Base-by-base conservation (phyloP, 2,797 vertebrate genomes). In the Synanceia verrucosa region DNA sequence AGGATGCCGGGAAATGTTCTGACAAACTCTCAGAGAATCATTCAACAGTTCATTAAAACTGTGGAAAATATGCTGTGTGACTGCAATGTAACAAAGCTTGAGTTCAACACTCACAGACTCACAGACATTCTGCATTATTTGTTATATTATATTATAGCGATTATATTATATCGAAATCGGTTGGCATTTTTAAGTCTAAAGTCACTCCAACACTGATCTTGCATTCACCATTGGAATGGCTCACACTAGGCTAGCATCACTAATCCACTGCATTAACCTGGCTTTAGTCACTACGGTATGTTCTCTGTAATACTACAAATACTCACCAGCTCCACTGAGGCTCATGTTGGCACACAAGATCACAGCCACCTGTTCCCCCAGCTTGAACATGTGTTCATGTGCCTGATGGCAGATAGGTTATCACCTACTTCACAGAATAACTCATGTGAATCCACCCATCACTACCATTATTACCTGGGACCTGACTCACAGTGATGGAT, bases 361-460 rank as follows among this genome's bases (percentile, higher is more conserved):
- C 70, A 69, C 50, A 36, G 76, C 78, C 88, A 89, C 83, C 84
- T 89, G 83, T 76, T 90, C 77, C 69, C 79, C 70, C 81, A 88
- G 82, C 78, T 84, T 87, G 85, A 85, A 78, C 82, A 85, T 88
- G 82, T 83, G 86, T 82, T 80, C 56, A 59, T 55, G 52, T 73
- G 39, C 60, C 60, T 53, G 47, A 68, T 76, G 73, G 70, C 57
- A 73, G 62, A 62, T 72, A 84, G 62, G 44, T 74, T 34, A 69
- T 79, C 70, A 73, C 55, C 65, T 80, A 59, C 44, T 70, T 78
- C 39, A 41, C 58, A 69, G 43, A 64, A 50, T 60, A 67, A 58
- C 43, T 70, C 71, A 66, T 59, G 56, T 58, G 73, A 53, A 78
- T 63, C 58, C 65, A 61, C 47, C 31, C 62, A 61, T 47, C 26